Percentiles rank a stretch among this genome's conserved stretches.
Conservation (phyloP, 2,888 invertebrate species). For the Rotaria socialis region DNA sequence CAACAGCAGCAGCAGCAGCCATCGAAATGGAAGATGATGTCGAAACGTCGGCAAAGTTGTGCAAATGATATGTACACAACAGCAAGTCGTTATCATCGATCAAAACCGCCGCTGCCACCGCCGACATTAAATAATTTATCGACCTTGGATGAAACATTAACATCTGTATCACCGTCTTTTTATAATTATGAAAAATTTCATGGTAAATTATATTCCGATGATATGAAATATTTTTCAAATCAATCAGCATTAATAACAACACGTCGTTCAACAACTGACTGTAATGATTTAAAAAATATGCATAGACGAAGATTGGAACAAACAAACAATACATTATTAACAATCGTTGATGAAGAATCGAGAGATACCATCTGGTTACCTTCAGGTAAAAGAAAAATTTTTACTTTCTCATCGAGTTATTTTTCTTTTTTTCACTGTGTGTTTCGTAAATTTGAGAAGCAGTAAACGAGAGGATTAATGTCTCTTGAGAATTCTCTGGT, state of each 20-base stretch:
- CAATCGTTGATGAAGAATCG: constrained; percentile 6
- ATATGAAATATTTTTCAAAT: not conserved
- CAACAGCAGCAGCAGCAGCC: not conserved
- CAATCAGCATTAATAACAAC: not conserved
- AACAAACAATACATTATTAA: constrained; percentile 1
- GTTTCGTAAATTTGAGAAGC: too few relatives aligned
- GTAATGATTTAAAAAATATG: not conserved
- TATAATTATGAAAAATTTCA: not conserved
- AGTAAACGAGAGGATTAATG: too few relatives aligned
- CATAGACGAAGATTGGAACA: not conserved
- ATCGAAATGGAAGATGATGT: not conserved
- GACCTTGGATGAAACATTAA: not conserved
- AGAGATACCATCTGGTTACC: not conserved
- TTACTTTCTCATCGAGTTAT: too few relatives aligned
- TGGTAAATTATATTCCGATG: not conserved
- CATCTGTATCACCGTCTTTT: not conserved
- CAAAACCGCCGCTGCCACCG: not conserved
- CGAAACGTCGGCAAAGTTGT: not conserved
- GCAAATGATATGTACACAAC: not conserved
- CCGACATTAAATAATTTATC: not conserved
- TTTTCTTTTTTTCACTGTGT: too few relatives aligned
- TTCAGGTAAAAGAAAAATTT: not conserved
- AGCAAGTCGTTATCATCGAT: not conserved
- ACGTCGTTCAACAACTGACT: constrained; percentile 25
- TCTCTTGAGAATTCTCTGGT: too few relatives aligned